These are phyloP conservation scores for Tragelaphus imberbis DNA, from an alignment of 2,113 vertebrate genomes.

Conservation along the genomic window DNA sequence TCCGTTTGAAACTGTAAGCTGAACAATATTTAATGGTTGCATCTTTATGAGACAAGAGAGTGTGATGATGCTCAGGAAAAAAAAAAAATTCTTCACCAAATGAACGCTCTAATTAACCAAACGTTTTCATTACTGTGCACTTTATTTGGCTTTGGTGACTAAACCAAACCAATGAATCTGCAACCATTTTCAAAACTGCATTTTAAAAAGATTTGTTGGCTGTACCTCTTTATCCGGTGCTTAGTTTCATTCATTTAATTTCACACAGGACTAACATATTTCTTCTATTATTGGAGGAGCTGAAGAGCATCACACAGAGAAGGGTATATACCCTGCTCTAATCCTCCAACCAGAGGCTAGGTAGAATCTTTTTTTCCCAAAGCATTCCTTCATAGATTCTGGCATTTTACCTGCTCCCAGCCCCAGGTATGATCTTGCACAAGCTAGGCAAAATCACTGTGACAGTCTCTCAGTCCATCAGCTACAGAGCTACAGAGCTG, in stretches of 20 bases:
- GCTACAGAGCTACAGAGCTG: not conserved
- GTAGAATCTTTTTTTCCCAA: not conserved
- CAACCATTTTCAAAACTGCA: not conserved
- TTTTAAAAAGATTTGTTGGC: slow-evolving; percentile 1
- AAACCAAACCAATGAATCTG: slow-evolving; percentile 3
- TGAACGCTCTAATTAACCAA: slow-evolving; percentile 15
- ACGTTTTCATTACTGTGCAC: not conserved
- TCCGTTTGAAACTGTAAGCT: not conserved
- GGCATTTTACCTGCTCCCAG: not conserved
- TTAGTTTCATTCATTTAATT: slow-evolving; percentile 8
- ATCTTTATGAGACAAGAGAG: not conserved
- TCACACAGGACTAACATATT: not conserved
- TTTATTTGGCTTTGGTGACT: slow-evolving; percentile 13
- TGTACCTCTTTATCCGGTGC: not conserved
- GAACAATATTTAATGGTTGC: not conserved
- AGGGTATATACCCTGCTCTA: not conserved
- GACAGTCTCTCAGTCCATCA: not conserved
- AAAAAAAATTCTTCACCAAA: not conserved
- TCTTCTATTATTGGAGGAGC: not conserved
- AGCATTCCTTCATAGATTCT: not conserved
- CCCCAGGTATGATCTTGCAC: not conserved
- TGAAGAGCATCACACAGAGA: not conserved
- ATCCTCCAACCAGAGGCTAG: not conserved
- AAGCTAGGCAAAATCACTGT: not conserved
- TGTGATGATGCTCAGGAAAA: not conserved